These are phyloP conservation scores for Tanypteryx hageni DNA, from an alignment of 2,888 invertebrate species.

Conservation along the genomic window DNA sequence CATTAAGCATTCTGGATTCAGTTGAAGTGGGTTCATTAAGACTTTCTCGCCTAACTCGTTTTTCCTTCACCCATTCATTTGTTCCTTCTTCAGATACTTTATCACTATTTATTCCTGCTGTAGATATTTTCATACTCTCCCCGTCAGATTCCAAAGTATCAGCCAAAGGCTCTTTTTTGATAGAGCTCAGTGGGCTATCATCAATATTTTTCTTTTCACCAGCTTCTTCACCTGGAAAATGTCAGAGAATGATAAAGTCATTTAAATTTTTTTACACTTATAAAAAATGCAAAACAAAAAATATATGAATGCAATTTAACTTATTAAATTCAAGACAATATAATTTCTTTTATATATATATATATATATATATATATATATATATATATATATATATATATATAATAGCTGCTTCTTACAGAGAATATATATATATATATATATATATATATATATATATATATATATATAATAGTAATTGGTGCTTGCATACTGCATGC, in stretches of 20 bases:
- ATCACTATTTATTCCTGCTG: not conserved
- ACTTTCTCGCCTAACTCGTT: constrained; percentile 4
- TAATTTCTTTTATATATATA: too few relatives aligned
- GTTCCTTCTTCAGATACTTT: not conserved
- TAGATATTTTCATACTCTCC: too few relatives aligned
- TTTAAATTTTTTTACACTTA: not conserved
- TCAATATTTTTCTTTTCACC: not conserved
- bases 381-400: too few relatives aligned
- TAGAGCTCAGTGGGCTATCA: not conserved
- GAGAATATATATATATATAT: too few relatives aligned
- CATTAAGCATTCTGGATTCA: constrained; percentile 9
- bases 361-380: too few relatives aligned
- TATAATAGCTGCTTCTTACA: too few relatives aligned
- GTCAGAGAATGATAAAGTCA: not conserved
- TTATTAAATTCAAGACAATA: too few relatives aligned
- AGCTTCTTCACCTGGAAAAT: not conserved
- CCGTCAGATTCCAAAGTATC: too few relatives aligned
- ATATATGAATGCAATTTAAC: not conserved
- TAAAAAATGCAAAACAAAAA: not conserved
- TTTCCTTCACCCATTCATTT: not conserved
- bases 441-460: too few relatives aligned
- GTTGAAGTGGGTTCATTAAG: not conserved
- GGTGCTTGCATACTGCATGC: too few relatives aligned
- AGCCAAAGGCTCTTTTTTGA: constrained; percentile 40
- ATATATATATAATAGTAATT: too few relatives aligned